These are phyloP conservation scores for Ericerus pela DNA, from an alignment of 1,140 invertebrate species.

Conservation along the genomic window DNA sequence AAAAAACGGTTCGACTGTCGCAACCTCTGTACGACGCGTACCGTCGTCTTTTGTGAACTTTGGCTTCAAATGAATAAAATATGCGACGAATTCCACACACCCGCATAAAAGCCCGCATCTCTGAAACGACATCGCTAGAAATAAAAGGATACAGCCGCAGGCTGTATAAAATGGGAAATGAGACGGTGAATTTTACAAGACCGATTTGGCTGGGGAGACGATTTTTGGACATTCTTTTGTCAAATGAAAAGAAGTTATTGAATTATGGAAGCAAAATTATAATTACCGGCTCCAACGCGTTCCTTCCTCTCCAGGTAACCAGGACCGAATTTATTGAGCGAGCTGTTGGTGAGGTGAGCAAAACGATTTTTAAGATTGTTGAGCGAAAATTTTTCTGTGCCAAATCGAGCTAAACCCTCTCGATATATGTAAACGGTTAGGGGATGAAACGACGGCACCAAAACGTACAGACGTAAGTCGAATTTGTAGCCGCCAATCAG, in stretches of 20 bases:
- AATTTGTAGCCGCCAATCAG: conserved; percentile 79
- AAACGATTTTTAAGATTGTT: conserved; percentile 70
- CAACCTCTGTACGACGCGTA: too few relatives aligned
- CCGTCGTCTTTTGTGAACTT: too few relatives aligned
- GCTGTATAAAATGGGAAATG: too few relatives aligned
- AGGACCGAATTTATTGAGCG: conserved; percentile 62
- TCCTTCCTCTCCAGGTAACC: conserved; percentile 65
- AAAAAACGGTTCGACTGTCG: too few relatives aligned
- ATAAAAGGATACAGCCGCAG: too few relatives aligned
- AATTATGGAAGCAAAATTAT: too few relatives aligned
- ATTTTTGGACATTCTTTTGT: not conserved
- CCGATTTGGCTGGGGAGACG: not conserved
- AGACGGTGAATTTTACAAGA: too few relatives aligned
- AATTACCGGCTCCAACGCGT: conserved; percentile 52
- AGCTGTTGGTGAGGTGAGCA: conserved; percentile 79
- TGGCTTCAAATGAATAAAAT: too few relatives aligned
- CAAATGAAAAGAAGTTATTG: too few relatives aligned
- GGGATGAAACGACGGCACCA: conserved; percentile 66
- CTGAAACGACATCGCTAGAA: too few relatives aligned
- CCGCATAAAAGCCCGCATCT: too few relatives aligned
- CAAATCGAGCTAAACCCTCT: conserved; percentile 51
- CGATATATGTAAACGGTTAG: conserved; percentile 68
- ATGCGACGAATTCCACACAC: too few relatives aligned
- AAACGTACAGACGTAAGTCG: conserved; percentile 67
- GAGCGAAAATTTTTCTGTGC: conserved; percentile 68